phyloP scores from a whole-genome alignment of 1,140 invertebrate genomes.

The Battus philenor region DNA sequence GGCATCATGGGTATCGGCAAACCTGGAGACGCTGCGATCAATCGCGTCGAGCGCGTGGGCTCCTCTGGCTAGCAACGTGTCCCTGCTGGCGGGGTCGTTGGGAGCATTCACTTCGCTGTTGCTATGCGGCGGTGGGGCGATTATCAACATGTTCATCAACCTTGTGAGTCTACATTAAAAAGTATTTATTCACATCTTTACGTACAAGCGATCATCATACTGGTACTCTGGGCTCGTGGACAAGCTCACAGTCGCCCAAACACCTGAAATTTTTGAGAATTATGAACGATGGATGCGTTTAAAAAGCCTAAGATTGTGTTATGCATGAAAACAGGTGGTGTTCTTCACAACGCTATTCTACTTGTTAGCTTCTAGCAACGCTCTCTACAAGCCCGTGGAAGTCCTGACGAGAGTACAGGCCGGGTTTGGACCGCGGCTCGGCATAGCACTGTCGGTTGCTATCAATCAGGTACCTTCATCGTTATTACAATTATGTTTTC shows the following conservation, averaged over 20 bases:
- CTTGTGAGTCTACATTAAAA: slow-evolving; percentile 89
- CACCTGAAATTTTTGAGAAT: too few relatives aligned
- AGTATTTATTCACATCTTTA: too few relatives aligned
- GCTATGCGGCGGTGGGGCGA: slow-evolving; percentile 93
- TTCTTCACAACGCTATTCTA: slow-evolving; percentile 98
- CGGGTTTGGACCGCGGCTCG: slow-evolving; percentile 82
- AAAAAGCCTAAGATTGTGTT: too few relatives aligned
- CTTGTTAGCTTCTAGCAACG: slow-evolving; percentile 90
- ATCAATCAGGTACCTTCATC: slow-evolving; percentile 81
- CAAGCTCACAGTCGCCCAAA: too few relatives aligned
- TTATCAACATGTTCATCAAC: slow-evolving; percentile 95
- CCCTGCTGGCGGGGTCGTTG: slow-evolving; percentile 90
- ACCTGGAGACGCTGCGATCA: slow-evolving; percentile 92
- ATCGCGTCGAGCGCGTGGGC: slow-evolving; percentile 95
- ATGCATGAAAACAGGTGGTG: too few relatives aligned
- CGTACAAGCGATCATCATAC: neutral
- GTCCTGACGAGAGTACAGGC: slow-evolving; percentile 86
- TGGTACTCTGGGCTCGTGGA: too few relatives aligned
- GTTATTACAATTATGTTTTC: too few relatives aligned
- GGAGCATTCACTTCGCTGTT: slow-evolving; percentile 92
- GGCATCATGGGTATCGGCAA: slow-evolving; percentile 91
- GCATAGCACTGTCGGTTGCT: slow-evolving; percentile 84
- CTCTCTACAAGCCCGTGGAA: slow-evolving; percentile 94
- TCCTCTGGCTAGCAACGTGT: slow-evolving; percentile 94
- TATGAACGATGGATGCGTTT: too few relatives aligned